These are phyloP conservation scores for Ophraella communa DNA, from an alignment of 2,888 invertebrate species.

Conservation along the genomic window DNA sequence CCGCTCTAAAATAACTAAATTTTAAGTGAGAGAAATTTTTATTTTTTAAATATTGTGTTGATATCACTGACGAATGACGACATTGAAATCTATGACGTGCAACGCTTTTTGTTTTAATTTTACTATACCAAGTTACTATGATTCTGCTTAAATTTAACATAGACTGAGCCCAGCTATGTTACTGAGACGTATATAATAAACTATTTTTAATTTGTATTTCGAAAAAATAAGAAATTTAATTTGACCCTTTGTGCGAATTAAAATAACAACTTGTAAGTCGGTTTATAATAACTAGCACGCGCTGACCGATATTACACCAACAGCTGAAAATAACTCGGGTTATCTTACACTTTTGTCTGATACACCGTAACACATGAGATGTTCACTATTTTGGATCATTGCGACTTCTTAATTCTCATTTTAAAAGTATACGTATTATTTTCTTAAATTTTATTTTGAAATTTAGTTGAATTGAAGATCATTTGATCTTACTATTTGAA, in stretches of 20 bases:
- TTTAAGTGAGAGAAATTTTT: too few species aligned
- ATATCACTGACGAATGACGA: too few species aligned
- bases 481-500: background rate
- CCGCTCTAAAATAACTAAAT: too few species aligned
- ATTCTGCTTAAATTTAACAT: too few species aligned
- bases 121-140: too few species aligned
- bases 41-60: too few species aligned
- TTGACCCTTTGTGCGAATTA: constrained; percentile 20
- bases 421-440: background rate
- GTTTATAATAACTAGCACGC: constrained; percentile 37
- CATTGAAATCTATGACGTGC: too few species aligned
- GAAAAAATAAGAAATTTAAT: constrained; percentile 1
- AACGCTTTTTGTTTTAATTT: too few species aligned
- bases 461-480: too few species aligned
- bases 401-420: background rate
- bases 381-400: background rate
- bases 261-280: constrained; percentile 23
- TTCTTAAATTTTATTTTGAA: background rate
- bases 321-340: constrained; percentile 44
- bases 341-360: constrained; percentile 42
- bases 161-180: too few species aligned
- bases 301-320: constrained; percentile 42
- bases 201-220: constrained; percentile 6
- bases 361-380: constrained; percentile 4
- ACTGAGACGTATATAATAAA: constrained; percentile 1